These are phyloP conservation scores for Xylocopa sonorina DNA, from an alignment of 1,140 invertebrate genomes.

Conservation along the genomic window DNA sequence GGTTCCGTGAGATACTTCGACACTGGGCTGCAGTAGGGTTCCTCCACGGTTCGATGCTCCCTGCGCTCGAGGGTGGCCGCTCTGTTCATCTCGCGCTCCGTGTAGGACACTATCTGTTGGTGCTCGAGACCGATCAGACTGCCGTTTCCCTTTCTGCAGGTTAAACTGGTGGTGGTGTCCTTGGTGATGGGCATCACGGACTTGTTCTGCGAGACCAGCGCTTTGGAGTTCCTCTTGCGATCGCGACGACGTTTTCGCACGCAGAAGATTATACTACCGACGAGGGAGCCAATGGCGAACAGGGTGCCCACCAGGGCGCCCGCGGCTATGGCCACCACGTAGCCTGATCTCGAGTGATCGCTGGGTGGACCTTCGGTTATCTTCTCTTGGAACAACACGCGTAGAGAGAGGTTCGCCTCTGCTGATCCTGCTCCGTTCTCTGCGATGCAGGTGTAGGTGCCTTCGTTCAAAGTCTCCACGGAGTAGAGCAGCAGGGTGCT, in stretches of 20 bases:
- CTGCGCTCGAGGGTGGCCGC: slow-evolving; percentile 70
- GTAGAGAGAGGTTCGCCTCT: slow-evolving; percentile 89
- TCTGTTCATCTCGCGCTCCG: slow-evolving; percentile 69
- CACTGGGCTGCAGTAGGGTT: slow-evolving; percentile 68
- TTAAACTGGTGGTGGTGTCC: slow-evolving; percentile 49
- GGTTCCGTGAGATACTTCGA: slow-evolving; percentile 77
- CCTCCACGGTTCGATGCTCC: slow-evolving; percentile 55
- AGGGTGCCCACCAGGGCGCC: slow-evolving; percentile 75
- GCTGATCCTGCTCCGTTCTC: slow-evolving; percentile 91
- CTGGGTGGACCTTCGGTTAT: slow-evolving; percentile 72
- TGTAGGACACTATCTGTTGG: slow-evolving; percentile 69
- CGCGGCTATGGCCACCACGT: slow-evolving; percentile 73
- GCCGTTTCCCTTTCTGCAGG: slow-evolving; percentile 63
- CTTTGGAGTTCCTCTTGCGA: slow-evolving; percentile 71
- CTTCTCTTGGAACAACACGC: slow-evolving; percentile 75
- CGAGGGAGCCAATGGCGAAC: slow-evolving; percentile 72
- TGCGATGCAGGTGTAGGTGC: slow-evolving; percentile 90
- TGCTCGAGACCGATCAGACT: slow-evolving; percentile 61
- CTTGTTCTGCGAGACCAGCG: slow-evolving; percentile 72
- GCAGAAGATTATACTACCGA: slow-evolving; percentile 75
- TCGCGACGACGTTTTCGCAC: slow-evolving; percentile 71
- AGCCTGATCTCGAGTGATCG: slow-evolving; percentile 70
- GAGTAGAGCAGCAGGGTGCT: slow-evolving; percentile 72
- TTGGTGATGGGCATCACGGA: slow-evolving; percentile 72
- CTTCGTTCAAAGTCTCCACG: slow-evolving; percentile 83